Base-by-base conservation (phyloP, 2,797 vertebrate species). In the Monodelphis domestica region DNA sequence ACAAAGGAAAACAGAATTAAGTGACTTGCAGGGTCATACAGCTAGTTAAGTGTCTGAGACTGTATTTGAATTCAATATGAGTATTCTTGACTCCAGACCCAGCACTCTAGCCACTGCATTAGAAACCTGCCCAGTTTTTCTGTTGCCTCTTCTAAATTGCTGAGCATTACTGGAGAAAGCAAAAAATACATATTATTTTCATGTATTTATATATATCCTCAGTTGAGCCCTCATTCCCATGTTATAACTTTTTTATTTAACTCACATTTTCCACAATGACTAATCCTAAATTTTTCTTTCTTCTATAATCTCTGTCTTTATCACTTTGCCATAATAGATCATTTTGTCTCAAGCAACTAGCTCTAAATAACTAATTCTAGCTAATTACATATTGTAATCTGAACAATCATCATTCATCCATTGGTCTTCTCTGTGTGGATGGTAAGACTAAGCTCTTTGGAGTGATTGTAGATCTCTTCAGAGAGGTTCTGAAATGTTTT, bases 1-100 rank as follows among this genome's bases (percentile, higher is more conserved):
- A 91, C 53, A 89, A n/a, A 94, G 97, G 88, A 33, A 51, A 28
- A 54, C 54, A 94, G 88, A 92, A n/a, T 45, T 57, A 56, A 88
- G 29, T 89, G 84, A 88, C 56, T 93, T 94, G 55, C 28, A 93
- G 87, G 53, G 24, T 89, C 91, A 57, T 33, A 33, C 24, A 70
- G 54, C 87, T 53, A 92, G 78, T 53, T n/a, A 53, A 89, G 38
- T 84, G 1, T 38, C n/a, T 70, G n/a, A 70, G n/a, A n/a, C 7
- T 52, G 7, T 11, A 54, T 91, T 53, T 89, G 57, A 93, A 88
- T 52, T 11, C 6, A 38, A 87, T n/a, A 7, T 55, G 93, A 24
- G 52, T 78, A 38, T 54, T 14, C 56, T 38, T 30, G 52, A 63
- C 29, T 90, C n/a, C 59, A 88, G 9, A 59, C 50, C 24, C 53